Base-by-base conservation (phyloP, 1,140 invertebrate species). In the Drosophila biarmipes region DNA sequence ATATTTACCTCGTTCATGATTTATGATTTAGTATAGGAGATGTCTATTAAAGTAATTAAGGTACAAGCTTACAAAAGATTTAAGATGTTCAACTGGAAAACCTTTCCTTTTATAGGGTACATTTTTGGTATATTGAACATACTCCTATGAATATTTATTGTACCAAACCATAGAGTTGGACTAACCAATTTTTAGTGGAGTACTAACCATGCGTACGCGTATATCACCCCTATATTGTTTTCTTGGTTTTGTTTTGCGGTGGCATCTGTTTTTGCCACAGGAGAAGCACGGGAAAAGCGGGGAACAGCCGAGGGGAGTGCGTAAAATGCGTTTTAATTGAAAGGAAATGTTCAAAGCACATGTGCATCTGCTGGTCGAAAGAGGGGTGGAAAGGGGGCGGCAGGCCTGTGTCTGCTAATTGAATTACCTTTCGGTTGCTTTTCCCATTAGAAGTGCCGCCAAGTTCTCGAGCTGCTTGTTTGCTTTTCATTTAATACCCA, bases 261-360 rank as follows among this genome's bases (percentile, higher is more conserved):
- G 82, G 84, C 82, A 87, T 87, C 78, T 87, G 84, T 54, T 82
- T 68, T 76, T 64, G 64, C 71, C 61, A 69, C 62, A 46, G 24
- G 27, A 69, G 17, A 42, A 59, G 4, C 6, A 3, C 1, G 8
- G 29, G 21, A 21, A 17, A 6, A 46, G 34, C 8, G n/a, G 34
- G 37, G 40, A 15, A 42, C 14, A 37, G 40, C 17, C n/a, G 45
- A 42, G 31, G 40, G 58, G 54, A 31, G 62, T 86, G 81, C 78
- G 74, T 86, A 78, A 81, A 78, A 75, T 86, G 82, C 82, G 84
- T 78, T 87, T 87, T 82, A 86, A 87, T 87, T 87, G 78, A 89
- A 82, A 72, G 74, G 79, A 82, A 89, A 87, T 87, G 75, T 89
- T 73, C 61, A 87, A 86, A 87, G 69, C 78, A 85, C 66, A 85